Evolutionary conservation across 1,140 invertebrate genomes (phyloP), one percentile per base, ranked within the genome.

Genomic region (Phocides pigmalion): DNA sequence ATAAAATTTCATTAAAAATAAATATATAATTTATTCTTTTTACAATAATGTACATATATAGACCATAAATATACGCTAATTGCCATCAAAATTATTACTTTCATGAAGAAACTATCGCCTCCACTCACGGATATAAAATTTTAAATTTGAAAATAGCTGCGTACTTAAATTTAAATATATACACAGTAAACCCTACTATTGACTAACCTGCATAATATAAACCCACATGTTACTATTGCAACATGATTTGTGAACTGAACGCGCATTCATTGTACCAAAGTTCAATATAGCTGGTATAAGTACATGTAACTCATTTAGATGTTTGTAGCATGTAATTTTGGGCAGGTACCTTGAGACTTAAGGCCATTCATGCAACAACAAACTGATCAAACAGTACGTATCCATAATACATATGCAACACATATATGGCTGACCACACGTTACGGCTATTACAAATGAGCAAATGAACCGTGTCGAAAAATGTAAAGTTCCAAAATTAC

Each of bases 301-400:
- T 56, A 56, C 37, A 56, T 49, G 50, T 42, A 64, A 62, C 49
- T 51, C 66, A 69, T 72, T 68, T 64, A 67, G 69, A 77, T 65
- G 71, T 67, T 70, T 59, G 53, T 69, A 63, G 62, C 67, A 66
- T 54, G 70, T 65, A 72, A 64, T 71, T 80, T 84, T 82, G 68
- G 70, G 63, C 39, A 58, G 53, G 66, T 73, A 74, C 79, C 79
- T 82, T 79, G 74, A 81, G 66, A 58, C 66, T 49, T 76, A 76
- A 83, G 81, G 81, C 75, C 82, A 69, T 76, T 74, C 72, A 76
- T 73, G 81, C 79, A 86, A 86, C 81, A 82, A 83, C 64, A 76
- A 74, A 71, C 70, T 76, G 64, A 71, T 74, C 72, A 73, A 72
- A 72, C 62, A 70, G 69, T 76, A 74, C 59, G 71, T 65, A 74